Evolutionary conservation across 2,797 vertebrate genomes (phyloP).

Genomic region (Petrocephalus schoutedeni): DNA sequence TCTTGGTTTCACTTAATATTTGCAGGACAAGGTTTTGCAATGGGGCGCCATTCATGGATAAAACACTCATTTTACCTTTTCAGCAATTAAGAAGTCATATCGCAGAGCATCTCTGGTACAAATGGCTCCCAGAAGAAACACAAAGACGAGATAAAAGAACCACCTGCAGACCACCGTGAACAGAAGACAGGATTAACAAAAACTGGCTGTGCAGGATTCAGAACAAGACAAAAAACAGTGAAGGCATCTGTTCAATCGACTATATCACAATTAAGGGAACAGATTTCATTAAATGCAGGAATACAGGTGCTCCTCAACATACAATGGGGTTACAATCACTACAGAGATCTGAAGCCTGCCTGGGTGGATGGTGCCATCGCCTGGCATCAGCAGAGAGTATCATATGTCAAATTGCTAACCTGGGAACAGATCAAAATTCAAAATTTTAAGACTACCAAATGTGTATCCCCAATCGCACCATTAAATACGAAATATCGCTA

Average conservation of each 20-base stretch:
- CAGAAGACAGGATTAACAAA: slow-evolving; percentile 33
- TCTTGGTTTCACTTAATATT: not conserved
- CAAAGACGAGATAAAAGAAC: slow-evolving; percentile 96
- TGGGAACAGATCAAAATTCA: not conserved
- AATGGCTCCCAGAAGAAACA: slow-evolving; percentile 88
- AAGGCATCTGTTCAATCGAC: not conserved
- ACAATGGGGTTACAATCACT: not conserved
- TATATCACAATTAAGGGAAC: not conserved
- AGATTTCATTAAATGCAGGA: not conserved
- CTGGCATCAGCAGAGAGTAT: not conserved
- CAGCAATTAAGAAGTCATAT: slow-evolving; percentile 93
- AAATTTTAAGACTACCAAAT: not conserved
- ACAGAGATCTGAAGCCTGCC: not conserved
- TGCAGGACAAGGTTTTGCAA: not conserved
- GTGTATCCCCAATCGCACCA: not conserved
- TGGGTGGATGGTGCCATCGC: not conserved
- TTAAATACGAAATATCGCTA: not conserved
- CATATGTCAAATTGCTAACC: not conserved
- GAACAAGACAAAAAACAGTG: not conserved
- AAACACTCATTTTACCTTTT: slow-evolving; percentile 76
- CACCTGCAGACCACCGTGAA: slow-evolving; percentile 70
- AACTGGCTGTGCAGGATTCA: not conserved
- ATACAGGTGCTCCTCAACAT: not conserved
- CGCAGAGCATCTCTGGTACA: slow-evolving; percentile 88
- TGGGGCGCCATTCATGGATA: not conserved